Evolutionary conservation across 2,888 invertebrate species (phyloP).

Genomic region (Apodemia zela): DNA sequence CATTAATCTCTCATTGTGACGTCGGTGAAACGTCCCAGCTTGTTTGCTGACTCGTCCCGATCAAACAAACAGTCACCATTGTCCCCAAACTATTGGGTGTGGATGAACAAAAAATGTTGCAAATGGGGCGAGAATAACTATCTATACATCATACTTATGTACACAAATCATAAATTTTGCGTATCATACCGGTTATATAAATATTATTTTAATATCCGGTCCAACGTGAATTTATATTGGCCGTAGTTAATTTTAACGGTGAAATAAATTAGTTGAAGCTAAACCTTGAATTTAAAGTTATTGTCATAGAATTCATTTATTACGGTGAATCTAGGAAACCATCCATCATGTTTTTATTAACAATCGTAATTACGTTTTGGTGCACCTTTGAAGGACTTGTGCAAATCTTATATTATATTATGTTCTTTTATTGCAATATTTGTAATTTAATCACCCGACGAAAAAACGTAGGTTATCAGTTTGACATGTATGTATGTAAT

Average conservation of each 20-base stretch:
- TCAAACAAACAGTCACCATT: conserved; percentile 53
- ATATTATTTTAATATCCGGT: conserved; percentile 14
- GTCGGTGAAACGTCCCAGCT: conserved; percentile 60
- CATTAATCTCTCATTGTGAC: conserved; percentile 77
- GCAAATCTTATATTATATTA: no score
- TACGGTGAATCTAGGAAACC: neutral
- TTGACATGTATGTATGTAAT: no score
- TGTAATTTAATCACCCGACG: no score
- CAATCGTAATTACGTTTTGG: neutral
- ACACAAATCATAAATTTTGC: conserved; percentile 65
- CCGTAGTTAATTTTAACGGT: neutral
- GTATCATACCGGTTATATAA: conserved; percentile 21
- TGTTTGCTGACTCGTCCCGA: conserved; percentile 71
- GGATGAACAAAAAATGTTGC: conserved; percentile 66
- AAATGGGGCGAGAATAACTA: conserved; percentile 67
- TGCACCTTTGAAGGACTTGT: neutral
- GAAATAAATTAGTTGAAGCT: neutral
- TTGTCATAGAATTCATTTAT: neutral
- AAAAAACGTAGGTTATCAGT: no score
- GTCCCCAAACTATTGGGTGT: conserved; percentile 72
- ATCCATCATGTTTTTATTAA: conserved; percentile 6
- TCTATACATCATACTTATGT: conserved; percentile 61
- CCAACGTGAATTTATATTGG: neutral
- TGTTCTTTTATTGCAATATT: no score
- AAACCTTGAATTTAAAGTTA: conserved; percentile 8